Base-by-base conservation (phyloP, 2,888 invertebrate species). In the Limnephilus marmoratus region DNA sequence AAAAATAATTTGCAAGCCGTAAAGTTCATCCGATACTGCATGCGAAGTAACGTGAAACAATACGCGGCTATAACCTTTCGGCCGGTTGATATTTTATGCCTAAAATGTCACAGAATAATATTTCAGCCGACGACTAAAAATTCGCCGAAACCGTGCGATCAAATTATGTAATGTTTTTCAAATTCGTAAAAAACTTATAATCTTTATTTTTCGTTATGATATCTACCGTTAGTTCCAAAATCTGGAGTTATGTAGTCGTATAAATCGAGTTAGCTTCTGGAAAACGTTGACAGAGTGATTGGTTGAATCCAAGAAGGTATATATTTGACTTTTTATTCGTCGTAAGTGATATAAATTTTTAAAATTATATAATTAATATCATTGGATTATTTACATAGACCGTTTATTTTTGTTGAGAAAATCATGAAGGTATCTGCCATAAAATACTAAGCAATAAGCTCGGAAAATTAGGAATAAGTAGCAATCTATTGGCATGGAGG, bases 21-120 rank as follows among this genome's bases (percentile, higher is more conserved):
- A n/a, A 86, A 86, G 86, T 86, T 86, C 45, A 86, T 49, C 11
- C 49, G 45, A 41, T 24, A 45, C 49, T 86, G 86, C 86, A 86
- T 45, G 45, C 86, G 13, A 24, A 68, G 24, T 68, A 24, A 24
- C 9, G 68, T 68, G 24, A 68, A 68, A 68, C 68, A 68, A 68
- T 68, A n/a, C n/a, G 68, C 68, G 24, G 37, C n/a, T 7, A 29
- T 86, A 86, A 86, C 86, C 86, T 86, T 86, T 86, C 45, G 45
- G 86, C 5, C n/a, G 49, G 45, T 3, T 45, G 86, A 45, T 45
- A 86, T 86, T 86, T 86, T 45, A 86, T 45, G 45, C 13, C n/a
- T 37, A 37, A 86, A 86, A 86, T 86, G 86, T 86, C 86, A 86
- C 41, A 24, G 68, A 68, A 68, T 68, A 24, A 24, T 68, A 68